Evolutionary conservation across 2,888 invertebrate species (phyloP), one percentile per base, ranked within the genome.

Genomic region (Chorisops tibialis): DNA sequence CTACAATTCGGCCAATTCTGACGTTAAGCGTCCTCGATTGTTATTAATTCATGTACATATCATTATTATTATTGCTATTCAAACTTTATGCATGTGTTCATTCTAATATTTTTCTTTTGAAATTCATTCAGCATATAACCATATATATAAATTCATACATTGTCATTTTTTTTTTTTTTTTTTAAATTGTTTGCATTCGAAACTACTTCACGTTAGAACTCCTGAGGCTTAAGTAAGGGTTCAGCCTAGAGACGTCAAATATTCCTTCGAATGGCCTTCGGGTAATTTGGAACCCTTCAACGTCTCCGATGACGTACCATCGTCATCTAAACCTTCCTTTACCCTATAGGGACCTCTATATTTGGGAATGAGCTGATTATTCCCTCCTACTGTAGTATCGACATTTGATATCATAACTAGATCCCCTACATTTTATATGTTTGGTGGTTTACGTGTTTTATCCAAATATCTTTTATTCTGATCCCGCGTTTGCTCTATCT

Each of bases 391-490:
- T 2, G 67, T 66, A 4, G 58, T 48, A 54, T 65, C 68, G n/a
- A 63, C 24, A 62, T 69, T 69, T 38, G 24, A 56, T 1, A 68
- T 62, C 59, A 69, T 52, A 3, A 67, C 68, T 38, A 66, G 64
- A 62, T 69, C 67, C 7, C 67, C 69, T 19, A 63, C 38, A 7
- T 61, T n/a, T 59, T 68, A 69, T 18, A 43, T 41, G 30, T 30
- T 16, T 2, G 68, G 54, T 38, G 49, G 47, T 65, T 71, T 71
- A 12, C 65, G 69, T 49, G 62, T 70, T 56, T 66, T 69, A 62
- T 73, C 65, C 62, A 65, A 70, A 59, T 51, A n/a, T 30, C 24
- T 52, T 56, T 70, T 58, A 58, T 68, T 70, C 16, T 68, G 65
- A 4, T 54, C 19, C 50, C 71, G 69, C 4, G 7, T 50, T 39